phyloP scores from a whole-genome alignment of 37 sponge, comb jelly and placozoan genomes.

The Aplysina aerophoba region DNA sequence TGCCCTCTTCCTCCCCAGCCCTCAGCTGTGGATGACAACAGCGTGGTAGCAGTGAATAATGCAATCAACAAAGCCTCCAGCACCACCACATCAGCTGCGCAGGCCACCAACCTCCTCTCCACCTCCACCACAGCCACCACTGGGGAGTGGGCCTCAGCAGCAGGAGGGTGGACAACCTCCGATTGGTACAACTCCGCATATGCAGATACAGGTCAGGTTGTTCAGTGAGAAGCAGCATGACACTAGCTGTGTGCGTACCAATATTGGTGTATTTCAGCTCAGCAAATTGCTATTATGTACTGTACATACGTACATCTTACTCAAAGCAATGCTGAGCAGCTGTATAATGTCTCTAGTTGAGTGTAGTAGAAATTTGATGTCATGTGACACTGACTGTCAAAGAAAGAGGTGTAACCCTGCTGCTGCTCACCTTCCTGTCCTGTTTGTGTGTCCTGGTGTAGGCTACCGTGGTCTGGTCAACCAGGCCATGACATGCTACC shows the following conservation, averaged over 20 bases:
- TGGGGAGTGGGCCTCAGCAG: not conserved
- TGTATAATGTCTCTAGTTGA: no score
- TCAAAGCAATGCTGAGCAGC: no score
- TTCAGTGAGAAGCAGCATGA: no score
- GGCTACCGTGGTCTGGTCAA: slow-evolving; percentile 94
- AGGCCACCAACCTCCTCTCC: not conserved
- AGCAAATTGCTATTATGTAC: no score
- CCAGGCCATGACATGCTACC: slow-evolving; percentile 98
- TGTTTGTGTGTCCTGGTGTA: slow-evolving; percentile 11
- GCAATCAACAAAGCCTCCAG: slow-evolving; percentile 16
- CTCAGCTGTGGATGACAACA: not conserved
- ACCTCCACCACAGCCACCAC: slow-evolving; percentile 15
- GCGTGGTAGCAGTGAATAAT: slow-evolving; percentile 2
- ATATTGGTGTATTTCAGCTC: no score
- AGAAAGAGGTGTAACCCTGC: slow-evolving; percentile 17
- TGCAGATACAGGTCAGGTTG: slow-evolving; percentile 52
- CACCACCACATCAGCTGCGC: not conserved
- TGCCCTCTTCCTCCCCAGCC: slow-evolving; percentile 5
- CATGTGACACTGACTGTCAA: no score
- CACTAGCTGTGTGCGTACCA: no score
- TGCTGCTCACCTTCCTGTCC: not conserved
- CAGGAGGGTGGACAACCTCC: not conserved
- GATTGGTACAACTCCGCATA: slow-evolving; percentile 34
- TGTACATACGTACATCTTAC: no score
- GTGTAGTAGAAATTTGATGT: no score